Percentiles rank a stretch among this genome's conserved stretches.
phyloP scores from a whole-genome alignment of 2,113 vertebrate genomes.

The Delphinus delphis region DNA sequence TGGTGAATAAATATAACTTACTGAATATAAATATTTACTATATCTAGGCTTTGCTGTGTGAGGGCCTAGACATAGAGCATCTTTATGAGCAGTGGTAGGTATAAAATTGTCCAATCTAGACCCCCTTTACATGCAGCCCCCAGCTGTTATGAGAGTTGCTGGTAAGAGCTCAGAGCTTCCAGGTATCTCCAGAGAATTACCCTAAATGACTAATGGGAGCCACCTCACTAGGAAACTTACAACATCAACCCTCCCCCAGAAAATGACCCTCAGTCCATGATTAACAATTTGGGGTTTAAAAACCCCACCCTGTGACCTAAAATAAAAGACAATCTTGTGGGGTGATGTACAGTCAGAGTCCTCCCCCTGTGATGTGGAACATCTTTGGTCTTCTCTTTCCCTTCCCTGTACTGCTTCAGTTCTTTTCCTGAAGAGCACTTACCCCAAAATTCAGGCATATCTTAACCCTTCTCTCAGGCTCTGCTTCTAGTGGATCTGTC shows the following conservation, averaged over 20 bases:
- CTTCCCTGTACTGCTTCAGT: neutral
- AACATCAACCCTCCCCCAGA: neutral
- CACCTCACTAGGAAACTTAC: neutral
- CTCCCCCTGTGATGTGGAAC: neutral
- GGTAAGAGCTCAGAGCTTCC: neutral
- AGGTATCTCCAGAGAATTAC: neutral
- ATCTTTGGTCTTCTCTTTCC: neutral
- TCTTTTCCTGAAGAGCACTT: neutral
- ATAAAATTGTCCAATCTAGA: neutral
- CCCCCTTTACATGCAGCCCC: rapidly evolving
- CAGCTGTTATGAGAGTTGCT: neutral
- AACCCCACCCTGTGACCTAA: neutral
- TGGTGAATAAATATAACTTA: neutral
- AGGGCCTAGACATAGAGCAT: neutral
- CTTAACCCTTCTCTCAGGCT: neutral
- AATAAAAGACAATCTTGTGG: neutral
- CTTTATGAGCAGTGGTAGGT: neutral
- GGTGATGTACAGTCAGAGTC: neutral
- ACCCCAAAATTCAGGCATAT: neutral
- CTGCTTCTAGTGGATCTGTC: neutral
- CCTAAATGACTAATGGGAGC: neutral
- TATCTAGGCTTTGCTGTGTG: neutral
- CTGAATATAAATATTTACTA: neutral
- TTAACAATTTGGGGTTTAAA: neutral
- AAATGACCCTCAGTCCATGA: neutral